phyloP scores from a whole-genome alignment of 1,140 invertebrate species.

The Oscheius sp. region DNA sequence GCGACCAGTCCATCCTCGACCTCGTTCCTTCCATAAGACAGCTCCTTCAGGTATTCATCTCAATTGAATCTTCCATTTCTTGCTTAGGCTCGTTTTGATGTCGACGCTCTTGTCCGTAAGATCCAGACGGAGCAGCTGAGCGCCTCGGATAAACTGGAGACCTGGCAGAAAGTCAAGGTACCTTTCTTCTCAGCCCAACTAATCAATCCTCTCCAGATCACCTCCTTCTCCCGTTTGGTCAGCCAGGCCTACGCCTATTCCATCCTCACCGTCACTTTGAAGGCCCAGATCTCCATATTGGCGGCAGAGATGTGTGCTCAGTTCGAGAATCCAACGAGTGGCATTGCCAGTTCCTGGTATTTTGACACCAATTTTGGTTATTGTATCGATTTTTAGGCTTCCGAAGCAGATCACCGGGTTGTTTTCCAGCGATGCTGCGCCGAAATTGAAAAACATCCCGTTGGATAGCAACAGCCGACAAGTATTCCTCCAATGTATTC shows the following conservation, averaged over 20 bases:
- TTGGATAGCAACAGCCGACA: conserved; percentile 42
- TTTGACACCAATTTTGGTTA: neutral
- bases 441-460: neutral
- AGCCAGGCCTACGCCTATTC: conserved; percentile 40
- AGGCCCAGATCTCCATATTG: conserved; percentile 50
- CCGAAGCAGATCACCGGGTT: conserved; percentile 2
- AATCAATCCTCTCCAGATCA: conserved; percentile 26
- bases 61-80: neutral
- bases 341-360: neutral
- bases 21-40: conserved; percentile 31
- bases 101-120: conserved; percentile 20
- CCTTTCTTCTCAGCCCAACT: neutral
- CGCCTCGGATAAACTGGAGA: neutral
- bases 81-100: conserved; percentile 23
- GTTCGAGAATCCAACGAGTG: conserved; percentile 25
- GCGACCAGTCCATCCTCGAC: conserved; percentile 36
- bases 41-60: conserved; percentile 13
- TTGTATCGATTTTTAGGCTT: neutral
- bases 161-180: conserved; percentile 30
- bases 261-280: conserved; percentile 44
- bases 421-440: neutral
- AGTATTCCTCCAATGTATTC: conserved; percentile 46
- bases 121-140: neutral
- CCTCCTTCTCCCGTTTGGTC: conserved; percentile 40
- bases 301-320: conserved; percentile 40